A percentile compares a stretch with the other conserved stretches of the same genome.
Evolutionary conservation across 2,888 invertebrate genomes (phyloP).

Genomic region (Petrolisthes cinctipes): DNA sequence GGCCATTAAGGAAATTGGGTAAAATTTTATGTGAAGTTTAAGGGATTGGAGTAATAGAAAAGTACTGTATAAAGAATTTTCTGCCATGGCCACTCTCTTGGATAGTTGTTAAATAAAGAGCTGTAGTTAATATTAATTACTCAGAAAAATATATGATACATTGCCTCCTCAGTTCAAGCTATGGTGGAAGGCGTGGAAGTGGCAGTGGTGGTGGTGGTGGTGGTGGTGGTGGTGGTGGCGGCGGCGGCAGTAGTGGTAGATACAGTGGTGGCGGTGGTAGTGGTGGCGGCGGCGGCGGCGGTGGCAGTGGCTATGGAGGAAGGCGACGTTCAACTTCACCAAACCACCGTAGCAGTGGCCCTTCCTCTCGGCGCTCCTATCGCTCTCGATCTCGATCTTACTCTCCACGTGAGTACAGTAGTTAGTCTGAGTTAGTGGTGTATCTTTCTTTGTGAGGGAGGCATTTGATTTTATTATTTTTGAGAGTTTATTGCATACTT

Average conservation of each 20-base stretch:
- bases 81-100: too few relatives aligned
- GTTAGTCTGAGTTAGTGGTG: background rate
- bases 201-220: conserved; percentile 18
- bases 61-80: too few relatives aligned
- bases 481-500: background rate
- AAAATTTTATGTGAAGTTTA: too few relatives aligned
- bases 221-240: conserved; percentile 30
- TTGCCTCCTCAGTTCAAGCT: conserved; percentile 14
- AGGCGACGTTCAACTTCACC: conserved; percentile 25
- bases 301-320: conserved; percentile 30
- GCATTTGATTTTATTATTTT: background rate
- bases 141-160: too few relatives aligned
- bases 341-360: conserved; percentile 16
- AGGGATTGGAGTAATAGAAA: too few relatives aligned
- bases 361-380: conserved; percentile 30
- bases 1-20: too few relatives aligned
- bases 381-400: conserved; percentile 37
- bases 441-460: background rate
- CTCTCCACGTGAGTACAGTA: conserved; percentile 54
- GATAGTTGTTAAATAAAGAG: too few relatives aligned
- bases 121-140: too few relatives aligned
- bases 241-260: conserved; percentile 40
- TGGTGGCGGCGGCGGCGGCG: conserved; percentile 31
- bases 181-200: conserved; percentile 9
- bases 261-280: conserved; percentile 35